Evolutionary conservation across 2,888 invertebrate species (phyloP).

Genomic region (Escarpia spicata): DNA sequence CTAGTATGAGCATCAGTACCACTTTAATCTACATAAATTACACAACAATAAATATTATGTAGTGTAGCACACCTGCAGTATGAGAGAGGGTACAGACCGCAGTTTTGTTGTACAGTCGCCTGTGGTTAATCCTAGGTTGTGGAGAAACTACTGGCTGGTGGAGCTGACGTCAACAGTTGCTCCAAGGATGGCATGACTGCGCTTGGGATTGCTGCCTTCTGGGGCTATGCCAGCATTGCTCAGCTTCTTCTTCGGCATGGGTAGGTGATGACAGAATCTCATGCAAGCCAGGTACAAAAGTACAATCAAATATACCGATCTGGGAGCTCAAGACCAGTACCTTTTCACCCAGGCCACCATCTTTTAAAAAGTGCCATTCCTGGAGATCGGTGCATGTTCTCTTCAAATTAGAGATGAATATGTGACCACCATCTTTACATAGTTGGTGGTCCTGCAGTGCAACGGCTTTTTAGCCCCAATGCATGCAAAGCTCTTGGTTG

Average conservation of each 20-base stretch:
- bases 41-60: background rate
- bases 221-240: conserved; percentile 61
- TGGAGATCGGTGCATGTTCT: too few species aligned
- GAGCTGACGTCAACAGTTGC: conserved; percentile 51
- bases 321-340: too few species aligned
- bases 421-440: too few species aligned
- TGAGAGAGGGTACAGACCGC: background rate
- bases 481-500: background rate
- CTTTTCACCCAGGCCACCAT: too few species aligned
- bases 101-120: background rate
- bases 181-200: conserved; percentile 62
- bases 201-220: conserved; percentile 59
- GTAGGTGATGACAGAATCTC: conserved; percentile 40
- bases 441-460: too few species aligned
- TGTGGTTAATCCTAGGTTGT: conserved; percentile 47
- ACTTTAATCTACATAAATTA: too few species aligned
- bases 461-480: too few species aligned
- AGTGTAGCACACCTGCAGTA: too few species aligned
- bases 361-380: too few species aligned
- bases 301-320: too few species aligned
- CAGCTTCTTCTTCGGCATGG: conserved; percentile 51
- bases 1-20: too few species aligned
- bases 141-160: conserved; percentile 46
- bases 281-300: background rate
- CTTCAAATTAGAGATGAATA: too few species aligned